Conservation (phyloP, 2,113 vertebrate species). For the Rhizomys pruinosus region DNA sequence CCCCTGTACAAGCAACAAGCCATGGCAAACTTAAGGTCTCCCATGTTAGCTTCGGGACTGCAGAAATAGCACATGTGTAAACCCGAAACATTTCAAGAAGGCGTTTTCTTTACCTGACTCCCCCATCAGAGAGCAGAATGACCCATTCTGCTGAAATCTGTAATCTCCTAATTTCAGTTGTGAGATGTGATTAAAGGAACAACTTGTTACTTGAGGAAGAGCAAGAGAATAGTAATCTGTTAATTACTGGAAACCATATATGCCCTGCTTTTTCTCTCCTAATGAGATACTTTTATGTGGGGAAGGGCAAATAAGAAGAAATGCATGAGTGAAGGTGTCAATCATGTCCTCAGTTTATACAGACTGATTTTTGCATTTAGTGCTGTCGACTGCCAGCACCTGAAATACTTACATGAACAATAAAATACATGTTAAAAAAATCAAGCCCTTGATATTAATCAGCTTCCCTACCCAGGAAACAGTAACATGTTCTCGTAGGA, state of each 20-base stretch:
- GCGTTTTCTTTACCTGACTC: background rate
- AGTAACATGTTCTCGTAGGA: background rate
- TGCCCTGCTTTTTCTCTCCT: slow-evolving; percentile 38
- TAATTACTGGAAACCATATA: slow-evolving; percentile 8
- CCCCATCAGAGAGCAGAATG: background rate
- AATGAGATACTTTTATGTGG: slow-evolving; percentile 29
- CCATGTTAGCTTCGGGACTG: slow-evolving; percentile 63
- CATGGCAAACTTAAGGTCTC: slow-evolving; percentile 63
- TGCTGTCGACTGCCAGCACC: slow-evolving; percentile 29
- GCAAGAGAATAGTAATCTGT: slow-evolving; percentile 17
- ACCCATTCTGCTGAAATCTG: slow-evolving; percentile 32
- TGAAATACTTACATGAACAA: slow-evolving; percentile 3
- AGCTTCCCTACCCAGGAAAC: slow-evolving; percentile 2
- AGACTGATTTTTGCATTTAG: background rate
- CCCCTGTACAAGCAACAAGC: slow-evolving; percentile 36
- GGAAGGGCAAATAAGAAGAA: slow-evolving; percentile 39
- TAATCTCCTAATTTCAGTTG: slow-evolving; percentile 43
- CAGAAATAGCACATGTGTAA: background rate
- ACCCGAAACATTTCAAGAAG: slow-evolving; percentile 20
- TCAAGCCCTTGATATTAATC: slow-evolving; percentile 68
- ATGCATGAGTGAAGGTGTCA: slow-evolving; percentile 9
- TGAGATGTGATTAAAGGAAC: slow-evolving; percentile 49
- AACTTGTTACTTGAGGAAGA: background rate
- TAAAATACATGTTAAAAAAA: slow-evolving; percentile 22
- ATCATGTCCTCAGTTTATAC: background rate